phyloP scores from a whole-genome alignment of 1,140 invertebrate genomes.

The Papilio helenus region DNA sequence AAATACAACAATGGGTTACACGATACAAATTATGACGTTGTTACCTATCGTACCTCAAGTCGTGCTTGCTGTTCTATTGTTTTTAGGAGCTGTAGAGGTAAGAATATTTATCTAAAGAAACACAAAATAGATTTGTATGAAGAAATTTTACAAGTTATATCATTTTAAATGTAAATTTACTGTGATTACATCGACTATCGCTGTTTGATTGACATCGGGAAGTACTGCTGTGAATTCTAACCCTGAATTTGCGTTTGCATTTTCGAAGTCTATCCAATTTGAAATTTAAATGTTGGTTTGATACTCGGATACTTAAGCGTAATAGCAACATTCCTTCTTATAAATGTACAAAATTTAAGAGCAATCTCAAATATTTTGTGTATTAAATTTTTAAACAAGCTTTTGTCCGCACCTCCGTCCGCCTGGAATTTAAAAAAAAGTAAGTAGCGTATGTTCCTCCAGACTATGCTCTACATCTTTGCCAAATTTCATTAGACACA shows the following conservation, averaged over 20 bases:
- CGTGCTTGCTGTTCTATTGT: constrained; percentile 50
- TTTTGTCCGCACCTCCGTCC: no score
- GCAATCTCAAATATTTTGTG: no score
- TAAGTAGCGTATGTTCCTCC: no score
- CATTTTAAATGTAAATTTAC: no score
- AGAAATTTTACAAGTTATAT: no score
- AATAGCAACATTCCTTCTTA: not conserved
- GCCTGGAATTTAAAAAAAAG: no score
- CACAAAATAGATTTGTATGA: no score
- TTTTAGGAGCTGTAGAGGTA: constrained; percentile 55
- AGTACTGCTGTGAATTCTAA: not conserved
- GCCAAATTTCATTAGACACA: no score
- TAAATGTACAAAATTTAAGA: not conserved
- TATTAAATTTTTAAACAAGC: no score
- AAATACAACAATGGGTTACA: constrained; percentile 46
- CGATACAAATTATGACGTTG: constrained; percentile 50
- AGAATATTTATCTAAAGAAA: constrained; percentile 20
- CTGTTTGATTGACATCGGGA: not conserved
- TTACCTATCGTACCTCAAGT: constrained; percentile 48
- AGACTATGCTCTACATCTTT: no score
- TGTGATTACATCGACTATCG: not conserved
- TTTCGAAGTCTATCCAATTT: not conserved
- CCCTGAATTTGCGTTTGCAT: not conserved
- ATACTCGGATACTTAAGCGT: not conserved
- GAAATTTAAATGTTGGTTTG: not conserved